Base-by-base conservation (phyloP, 2,888 invertebrate genomes). In the Heliconius ismenius region DNA sequence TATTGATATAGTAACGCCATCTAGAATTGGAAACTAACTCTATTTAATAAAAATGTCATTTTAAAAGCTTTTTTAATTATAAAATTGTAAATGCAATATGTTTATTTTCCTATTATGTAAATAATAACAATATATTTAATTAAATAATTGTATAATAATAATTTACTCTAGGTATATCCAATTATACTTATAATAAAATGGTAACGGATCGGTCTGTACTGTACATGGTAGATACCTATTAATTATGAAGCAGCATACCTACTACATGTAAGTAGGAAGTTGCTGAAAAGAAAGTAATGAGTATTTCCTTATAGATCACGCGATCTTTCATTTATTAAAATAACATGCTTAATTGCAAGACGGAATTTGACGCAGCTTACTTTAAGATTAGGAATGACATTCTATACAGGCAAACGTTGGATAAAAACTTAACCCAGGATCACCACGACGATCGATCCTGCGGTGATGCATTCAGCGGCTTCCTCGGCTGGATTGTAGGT, bases 1-100 rank as follows among this genome's bases (percentile, higher is more conserved):
- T 3, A 24, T 39, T 43, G 15, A 43, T 9, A 7, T 24, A 7
- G 32, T 62, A 67, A 7, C 75, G 75, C 75, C 75, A 69, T 75
- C 75, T 63, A 69, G 69, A 43, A 24, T 43, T 43, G 10, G 6
- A 4, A 62, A 10, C 26, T 2, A 62, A 21, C 36, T 3, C 21
- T 18, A 24, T 26, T 62, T 62, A 26, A 26, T 62, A 18, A 13
- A 26, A 62, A 62, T 62, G 13, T 7, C 24, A n/a, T n/a, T 21
- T 9, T 7, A 54, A 6, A 15, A 58, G 21, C 58, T 32, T 15
- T 43, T 43, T 39, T 7, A 49, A 62, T 26, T 62, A 26, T 62
- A 60, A 24, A 60, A 4, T 60, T 13, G 24, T 24, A 24, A 58
- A 9, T 58, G n/a, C 10, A n/a, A 58, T 58, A 10, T 58, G 7